Percentiles rank a stretch among this genome's conserved stretches.
These are phyloP conservation scores for Arctopsyche grandis DNA, from an alignment of 1,140 invertebrate genomes.

Conservation along the genomic window DNA sequence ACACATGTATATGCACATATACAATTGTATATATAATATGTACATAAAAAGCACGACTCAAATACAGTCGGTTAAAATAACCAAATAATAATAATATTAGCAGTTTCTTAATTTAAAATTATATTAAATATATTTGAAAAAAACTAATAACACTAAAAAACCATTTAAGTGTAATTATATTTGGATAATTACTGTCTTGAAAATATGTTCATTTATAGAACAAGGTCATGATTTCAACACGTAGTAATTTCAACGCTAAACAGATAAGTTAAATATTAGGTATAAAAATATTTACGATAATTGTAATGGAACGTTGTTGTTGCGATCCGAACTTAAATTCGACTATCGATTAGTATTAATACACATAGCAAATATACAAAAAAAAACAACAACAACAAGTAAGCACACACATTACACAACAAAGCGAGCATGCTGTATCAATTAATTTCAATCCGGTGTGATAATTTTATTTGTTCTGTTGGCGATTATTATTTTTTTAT, in stretches of 20 bases:
- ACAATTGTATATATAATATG: too few relatives aligned
- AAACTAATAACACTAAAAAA: neutral
- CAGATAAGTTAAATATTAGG: neutral
- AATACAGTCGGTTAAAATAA: too few relatives aligned
- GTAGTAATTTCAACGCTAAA: neutral
- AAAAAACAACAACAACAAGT: too few relatives aligned
- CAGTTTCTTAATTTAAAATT: too few relatives aligned
- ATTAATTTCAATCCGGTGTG: constrained; percentile 1
- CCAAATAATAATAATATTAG: too few relatives aligned
- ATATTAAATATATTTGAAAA: too few relatives aligned
- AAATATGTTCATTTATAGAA: constrained; percentile 15
- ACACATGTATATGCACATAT: too few relatives aligned
- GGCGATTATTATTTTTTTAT: neutral
- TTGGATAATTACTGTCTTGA: neutral
- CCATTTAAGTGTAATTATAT: neutral
- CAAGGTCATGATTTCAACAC: constrained; percentile 19
- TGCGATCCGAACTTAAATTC: neutral
- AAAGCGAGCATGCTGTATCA: neutral
- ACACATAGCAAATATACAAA: neutral
- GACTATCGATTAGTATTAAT: neutral
- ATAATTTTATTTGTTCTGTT: constrained; percentile 9
- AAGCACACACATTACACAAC: too few relatives aligned
- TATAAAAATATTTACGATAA: neutral
- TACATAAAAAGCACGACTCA: too few relatives aligned
- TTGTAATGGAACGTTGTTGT: neutral